Percentiles rank a stretch among this genome's conserved stretches.
These are phyloP conservation scores for Hippocampus abdominalis DNA, from an alignment of 2,113 vertebrate species.

Conservation along the genomic window DNA sequence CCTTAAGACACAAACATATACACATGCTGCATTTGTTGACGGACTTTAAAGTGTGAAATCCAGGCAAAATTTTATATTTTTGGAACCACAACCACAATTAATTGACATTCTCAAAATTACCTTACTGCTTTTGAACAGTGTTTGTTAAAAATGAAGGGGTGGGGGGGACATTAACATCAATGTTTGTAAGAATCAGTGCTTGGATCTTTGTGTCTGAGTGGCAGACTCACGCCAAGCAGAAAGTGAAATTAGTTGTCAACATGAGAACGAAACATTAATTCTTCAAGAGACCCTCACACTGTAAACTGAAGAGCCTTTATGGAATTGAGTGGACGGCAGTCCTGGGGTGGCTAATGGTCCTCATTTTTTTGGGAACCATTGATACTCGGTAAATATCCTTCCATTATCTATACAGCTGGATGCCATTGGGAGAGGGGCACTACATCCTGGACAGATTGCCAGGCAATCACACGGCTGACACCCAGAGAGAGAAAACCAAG, in stretches of 20 bases:
- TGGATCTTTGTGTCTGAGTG: too few relatives aligned
- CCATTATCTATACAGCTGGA: slow-evolving; percentile 12
- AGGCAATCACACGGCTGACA: slow-evolving; percentile 4
- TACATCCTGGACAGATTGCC: slow-evolving; percentile 5
- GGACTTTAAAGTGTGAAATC: slow-evolving; percentile 9
- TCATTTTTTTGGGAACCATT: background rate
- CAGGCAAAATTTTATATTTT: background rate
- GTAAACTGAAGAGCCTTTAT: background rate
- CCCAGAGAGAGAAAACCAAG: slow-evolving; percentile 3
- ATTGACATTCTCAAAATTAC: background rate
- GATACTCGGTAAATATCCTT: background rate
- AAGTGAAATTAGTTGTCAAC: background rate
- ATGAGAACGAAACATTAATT: background rate
- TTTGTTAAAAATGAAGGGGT: background rate
- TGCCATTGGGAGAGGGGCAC: background rate
- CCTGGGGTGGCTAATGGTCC: background rate
- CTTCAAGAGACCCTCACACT: background rate
- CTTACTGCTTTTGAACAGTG: background rate
- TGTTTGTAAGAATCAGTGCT: too few relatives aligned
- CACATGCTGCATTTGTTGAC: background rate
- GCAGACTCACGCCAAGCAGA: background rate
- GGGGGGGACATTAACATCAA: too few relatives aligned
- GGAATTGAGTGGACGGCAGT: background rate
- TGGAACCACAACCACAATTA: background rate
- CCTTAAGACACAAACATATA: slow-evolving; percentile 3